A percentile compares a stretch with the other conserved stretches of the same genome.
These are phyloP conservation scores for Megalopta genalis DNA, from an alignment of 1,140 invertebrate genomes.

Conservation along the genomic window DNA sequence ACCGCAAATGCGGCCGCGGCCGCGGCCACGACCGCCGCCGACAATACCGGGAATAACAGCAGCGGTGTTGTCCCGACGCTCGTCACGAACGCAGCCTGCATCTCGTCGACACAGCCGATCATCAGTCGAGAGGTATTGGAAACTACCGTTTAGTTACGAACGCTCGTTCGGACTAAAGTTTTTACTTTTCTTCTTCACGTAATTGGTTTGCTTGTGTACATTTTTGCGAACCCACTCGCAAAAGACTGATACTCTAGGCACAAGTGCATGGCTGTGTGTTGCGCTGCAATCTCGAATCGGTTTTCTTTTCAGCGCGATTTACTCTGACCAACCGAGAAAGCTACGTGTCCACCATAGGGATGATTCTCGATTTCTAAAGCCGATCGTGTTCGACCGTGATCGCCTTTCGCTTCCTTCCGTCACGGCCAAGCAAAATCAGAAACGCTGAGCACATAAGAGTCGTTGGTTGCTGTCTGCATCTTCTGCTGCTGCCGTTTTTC, in stretches of 20 bases:
- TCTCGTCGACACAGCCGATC: constrained; percentile 76
- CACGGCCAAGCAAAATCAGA: too few species aligned
- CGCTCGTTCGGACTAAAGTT: constrained; percentile 25
- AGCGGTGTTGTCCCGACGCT: constrained; percentile 69
- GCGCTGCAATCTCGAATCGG: constrained; percentile 56
- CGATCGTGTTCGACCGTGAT: too few species aligned
- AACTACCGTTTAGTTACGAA: constrained; percentile 81
- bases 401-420: too few species aligned
- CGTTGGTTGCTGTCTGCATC: too few species aligned
- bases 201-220: constrained; percentile 43
- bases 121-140: constrained; percentile 83
- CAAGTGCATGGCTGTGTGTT: constrained; percentile 73
- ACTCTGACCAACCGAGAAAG: constrained; percentile 29
- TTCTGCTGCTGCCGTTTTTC: too few species aligned
- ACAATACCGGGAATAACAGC: constrained; percentile 67
- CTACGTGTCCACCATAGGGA: too few species aligned
- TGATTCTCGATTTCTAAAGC: too few species aligned
- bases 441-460: too few species aligned
- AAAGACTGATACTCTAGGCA: constrained; percentile 33
- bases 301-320: constrained; percentile 34
- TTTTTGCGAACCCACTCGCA: constrained; percentile 27
- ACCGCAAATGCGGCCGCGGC: too few species aligned
- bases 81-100: constrained; percentile 71
- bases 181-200: constrained; percentile 43
- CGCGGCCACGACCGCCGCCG: constrained; percentile 48